phyloP scores from a whole-genome alignment of 2,888 invertebrate genomes.

The Habrosyne pyritoides region DNA sequence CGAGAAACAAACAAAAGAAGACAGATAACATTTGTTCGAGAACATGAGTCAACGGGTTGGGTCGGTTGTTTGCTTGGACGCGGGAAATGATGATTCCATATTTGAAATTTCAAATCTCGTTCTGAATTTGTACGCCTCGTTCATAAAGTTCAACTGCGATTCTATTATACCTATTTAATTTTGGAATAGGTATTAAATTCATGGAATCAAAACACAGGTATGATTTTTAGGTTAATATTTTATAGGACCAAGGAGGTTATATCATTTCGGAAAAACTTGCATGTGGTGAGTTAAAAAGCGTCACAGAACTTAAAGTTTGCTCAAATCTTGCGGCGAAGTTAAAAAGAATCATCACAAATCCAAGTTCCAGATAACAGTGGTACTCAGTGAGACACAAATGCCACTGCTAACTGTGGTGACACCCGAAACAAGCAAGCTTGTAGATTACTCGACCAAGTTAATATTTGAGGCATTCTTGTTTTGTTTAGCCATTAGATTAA shows the following conservation, averaged over 20 bases:
- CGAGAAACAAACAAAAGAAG: slow-evolving; percentile 80
- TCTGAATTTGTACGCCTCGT: background rate
- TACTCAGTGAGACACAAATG: slow-evolving; percentile 40
- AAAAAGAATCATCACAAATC: slow-evolving; percentile 15
- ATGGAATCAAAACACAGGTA: too few relatives aligned
- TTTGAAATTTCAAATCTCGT: slow-evolving; percentile 49
- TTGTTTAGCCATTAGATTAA: slow-evolving; percentile 30
- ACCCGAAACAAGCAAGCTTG: slow-evolving; percentile 33
- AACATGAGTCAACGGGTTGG: slow-evolving; percentile 72
- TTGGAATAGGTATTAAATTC: too few relatives aligned
- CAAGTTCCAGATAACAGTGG: slow-evolving; percentile 35
- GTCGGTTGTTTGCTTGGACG: slow-evolving; percentile 44
- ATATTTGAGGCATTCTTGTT: slow-evolving; percentile 70
- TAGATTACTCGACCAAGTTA: slow-evolving; percentile 65
- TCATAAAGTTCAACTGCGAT: background rate
- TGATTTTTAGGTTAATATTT: too few relatives aligned
- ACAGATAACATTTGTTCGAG: slow-evolving; percentile 80
- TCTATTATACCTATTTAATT: too few relatives aligned
- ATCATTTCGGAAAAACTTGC: too few relatives aligned
- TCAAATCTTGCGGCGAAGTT: background rate
- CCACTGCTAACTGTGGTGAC: slow-evolving; percentile 35
- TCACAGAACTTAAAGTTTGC: background rate
- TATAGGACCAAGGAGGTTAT: too few relatives aligned
- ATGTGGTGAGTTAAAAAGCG: too few relatives aligned
- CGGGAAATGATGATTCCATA: slow-evolving; percentile 48